These are phyloP conservation scores for Mycalesis mineus DNA, from an alignment of 2,888 invertebrate species.

Conservation along the genomic window DNA sequence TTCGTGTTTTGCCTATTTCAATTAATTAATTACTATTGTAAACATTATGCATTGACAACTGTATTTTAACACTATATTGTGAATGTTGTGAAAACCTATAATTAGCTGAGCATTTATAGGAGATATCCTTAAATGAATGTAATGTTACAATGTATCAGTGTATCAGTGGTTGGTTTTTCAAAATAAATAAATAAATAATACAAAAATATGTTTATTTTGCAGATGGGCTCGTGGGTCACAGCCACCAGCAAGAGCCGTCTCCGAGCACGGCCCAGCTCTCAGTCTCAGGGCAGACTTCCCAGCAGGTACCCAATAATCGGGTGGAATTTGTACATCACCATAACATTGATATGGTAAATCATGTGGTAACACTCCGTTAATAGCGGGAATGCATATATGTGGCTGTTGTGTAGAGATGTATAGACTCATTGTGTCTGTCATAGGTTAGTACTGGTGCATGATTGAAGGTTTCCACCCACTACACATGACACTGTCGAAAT, in stretches of 20 bases:
- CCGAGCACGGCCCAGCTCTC: constrained; percentile 52
- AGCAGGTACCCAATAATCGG: constrained; percentile 77
- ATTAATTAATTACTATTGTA: too few relatives aligned
- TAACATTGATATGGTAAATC: constrained; percentile 78
- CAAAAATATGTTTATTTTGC: constrained; percentile 26
- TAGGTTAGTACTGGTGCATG: constrained; percentile 15
- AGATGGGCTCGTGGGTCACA: constrained; percentile 71
- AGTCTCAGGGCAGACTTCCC: constrained; percentile 56
- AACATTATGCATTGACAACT: too few relatives aligned
- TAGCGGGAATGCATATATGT: constrained; percentile 61
- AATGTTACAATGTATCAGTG: too few relatives aligned
- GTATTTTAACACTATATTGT: too few relatives aligned
- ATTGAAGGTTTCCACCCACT: not conserved
- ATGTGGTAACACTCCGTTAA: constrained; percentile 61
- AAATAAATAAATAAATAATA: too few relatives aligned
- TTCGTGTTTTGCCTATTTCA: too few relatives aligned
- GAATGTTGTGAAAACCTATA: too few relatives aligned
- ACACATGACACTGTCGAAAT: too few relatives aligned
- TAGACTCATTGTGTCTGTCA: constrained; percentile 4
- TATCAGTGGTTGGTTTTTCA: too few relatives aligned
- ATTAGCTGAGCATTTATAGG: too few relatives aligned
- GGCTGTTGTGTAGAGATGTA: constrained; percentile 47
- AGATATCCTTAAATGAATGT: too few relatives aligned
- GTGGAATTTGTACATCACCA: constrained; percentile 77
- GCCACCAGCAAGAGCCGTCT: constrained; percentile 67